phyloP scores from a whole-genome alignment of 2,113 vertebrate genomes.

The Neomonachus schauinslandi region DNA sequence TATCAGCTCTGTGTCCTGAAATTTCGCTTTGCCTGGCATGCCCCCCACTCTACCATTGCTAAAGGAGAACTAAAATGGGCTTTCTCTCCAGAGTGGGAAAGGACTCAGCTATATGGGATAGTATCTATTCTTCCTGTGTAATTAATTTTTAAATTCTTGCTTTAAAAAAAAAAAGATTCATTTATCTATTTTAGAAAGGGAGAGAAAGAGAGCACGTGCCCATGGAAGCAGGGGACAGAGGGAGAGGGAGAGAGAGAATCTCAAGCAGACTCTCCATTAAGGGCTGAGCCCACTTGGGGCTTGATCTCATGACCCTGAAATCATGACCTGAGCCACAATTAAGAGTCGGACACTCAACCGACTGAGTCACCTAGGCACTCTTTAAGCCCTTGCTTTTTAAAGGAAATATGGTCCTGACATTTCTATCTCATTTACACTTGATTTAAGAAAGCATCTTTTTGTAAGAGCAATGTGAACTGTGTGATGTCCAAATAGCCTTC shows the following conservation, averaged over 20 bases:
- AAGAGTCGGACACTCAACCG: too few relatives aligned
- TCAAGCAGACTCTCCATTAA: neutral
- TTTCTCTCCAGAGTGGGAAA: neutral
- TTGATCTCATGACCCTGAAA: too few relatives aligned
- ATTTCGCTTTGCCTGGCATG: neutral
- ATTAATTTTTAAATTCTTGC: neutral
- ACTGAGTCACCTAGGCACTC: too few relatives aligned
- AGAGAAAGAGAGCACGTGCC: neutral
- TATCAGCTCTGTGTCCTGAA: neutral
- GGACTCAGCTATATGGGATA: neutral
- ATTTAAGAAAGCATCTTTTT: conserved; percentile 45
- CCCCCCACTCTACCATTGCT: neutral
- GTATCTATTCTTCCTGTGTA: neutral
- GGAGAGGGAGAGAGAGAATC: neutral
- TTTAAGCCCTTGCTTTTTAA: neutral
- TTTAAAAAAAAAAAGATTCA: neutral
- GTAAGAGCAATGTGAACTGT: neutral
- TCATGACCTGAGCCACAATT: too few relatives aligned
- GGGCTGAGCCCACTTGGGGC: neutral
- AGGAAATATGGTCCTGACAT: neutral
- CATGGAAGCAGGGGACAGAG: neutral
- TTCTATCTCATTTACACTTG: neutral
- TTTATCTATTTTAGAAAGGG: neutral
- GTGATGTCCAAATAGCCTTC: neutral
- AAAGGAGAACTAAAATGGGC: neutral